Percentiles rank a stretch among this genome's conserved stretches.
phyloP scores from a whole-genome alignment of 2,797 vertebrate genomes.

The Babyrousa celebensis region DNA sequence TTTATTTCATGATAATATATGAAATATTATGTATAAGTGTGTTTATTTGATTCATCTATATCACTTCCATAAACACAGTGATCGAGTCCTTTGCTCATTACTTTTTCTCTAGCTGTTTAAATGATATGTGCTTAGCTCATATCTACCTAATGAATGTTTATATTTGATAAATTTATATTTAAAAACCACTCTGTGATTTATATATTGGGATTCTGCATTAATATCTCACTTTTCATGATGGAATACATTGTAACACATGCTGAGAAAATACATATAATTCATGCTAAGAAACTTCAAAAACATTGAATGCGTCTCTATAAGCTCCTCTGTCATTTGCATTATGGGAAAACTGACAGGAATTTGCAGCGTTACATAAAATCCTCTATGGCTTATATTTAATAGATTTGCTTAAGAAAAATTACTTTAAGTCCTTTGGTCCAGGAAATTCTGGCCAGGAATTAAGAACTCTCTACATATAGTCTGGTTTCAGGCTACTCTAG shows the following conservation, averaged over 20 bases:
- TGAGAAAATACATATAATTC: not conserved
- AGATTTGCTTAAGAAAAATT: constrained; percentile 43
- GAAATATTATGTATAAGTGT: not conserved
- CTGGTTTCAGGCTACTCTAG: not conserved
- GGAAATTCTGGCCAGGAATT: not conserved
- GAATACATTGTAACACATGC: not conserved
- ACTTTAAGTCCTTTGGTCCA: not conserved
- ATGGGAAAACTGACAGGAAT: not conserved
- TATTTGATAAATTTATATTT: constrained; percentile 22
- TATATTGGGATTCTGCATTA: not conserved
- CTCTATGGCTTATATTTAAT: not conserved
- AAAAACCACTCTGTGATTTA: constrained; percentile 34
- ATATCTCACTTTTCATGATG: constrained; percentile 18
- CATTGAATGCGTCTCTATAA: not conserved
- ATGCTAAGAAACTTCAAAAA: constrained; percentile 46
- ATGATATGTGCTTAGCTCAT: not conserved
- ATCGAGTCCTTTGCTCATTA: not conserved
- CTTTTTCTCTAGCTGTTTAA: not conserved
- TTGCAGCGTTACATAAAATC: constrained; percentile 16
- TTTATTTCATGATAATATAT: not conserved
- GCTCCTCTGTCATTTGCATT: constrained; percentile 37
- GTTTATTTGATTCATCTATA: not conserved
- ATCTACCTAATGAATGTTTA: not conserved
- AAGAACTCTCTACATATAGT: not conserved
- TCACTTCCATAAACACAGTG: not conserved